A percentile compares a stretch with the other conserved stretches of the same genome.
Evolutionary conservation across 2,888 invertebrate genomes (phyloP).

Genomic region (Chrysolina haemoptera): DNA sequence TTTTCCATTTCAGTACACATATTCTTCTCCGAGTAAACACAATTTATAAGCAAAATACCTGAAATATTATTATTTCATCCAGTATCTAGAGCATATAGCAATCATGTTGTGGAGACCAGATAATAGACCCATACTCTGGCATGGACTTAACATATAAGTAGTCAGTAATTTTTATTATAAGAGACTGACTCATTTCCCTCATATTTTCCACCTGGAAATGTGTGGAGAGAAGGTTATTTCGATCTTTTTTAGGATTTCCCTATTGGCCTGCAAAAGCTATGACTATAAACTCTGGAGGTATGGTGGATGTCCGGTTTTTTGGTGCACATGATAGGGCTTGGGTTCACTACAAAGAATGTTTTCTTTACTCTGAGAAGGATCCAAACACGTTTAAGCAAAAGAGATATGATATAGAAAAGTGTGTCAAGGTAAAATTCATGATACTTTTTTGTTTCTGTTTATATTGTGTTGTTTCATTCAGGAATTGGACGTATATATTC

Average conservation of each 20-base stretch:
- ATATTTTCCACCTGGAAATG: too few relatives aligned
- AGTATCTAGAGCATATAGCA: too few relatives aligned
- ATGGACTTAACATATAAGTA: too few relatives aligned
- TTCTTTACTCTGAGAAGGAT: conserved; percentile 84
- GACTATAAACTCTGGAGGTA: conserved; percentile 76
- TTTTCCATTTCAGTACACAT: too few relatives aligned
- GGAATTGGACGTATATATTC: conserved; percentile 85
- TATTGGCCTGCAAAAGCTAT: conserved; percentile 98
- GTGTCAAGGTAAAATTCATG: conserved; percentile 71
- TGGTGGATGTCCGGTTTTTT: conserved; percentile 94
- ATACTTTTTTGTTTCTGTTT: not conserved
- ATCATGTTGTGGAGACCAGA: too few relatives aligned
- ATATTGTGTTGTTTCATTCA: conserved; percentile 60
- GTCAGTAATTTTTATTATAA: too few relatives aligned
- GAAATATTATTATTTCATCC: too few relatives aligned
- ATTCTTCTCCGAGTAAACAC: too few relatives aligned
- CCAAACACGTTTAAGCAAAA: conserved; percentile 77
- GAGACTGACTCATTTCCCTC: too few relatives aligned
- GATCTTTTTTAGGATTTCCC: conserved; percentile 80
- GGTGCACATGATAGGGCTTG: conserved; percentile 96
- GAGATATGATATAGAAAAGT: conserved; percentile 75
- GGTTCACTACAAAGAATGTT: conserved; percentile 89
- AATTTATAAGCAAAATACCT: too few relatives aligned
- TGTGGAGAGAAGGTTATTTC: too few relatives aligned
- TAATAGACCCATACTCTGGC: too few relatives aligned